Evolutionary conservation across 2,113 vertebrate genomes (phyloP).

Genomic region (Grammatotria lemairii): DNA sequence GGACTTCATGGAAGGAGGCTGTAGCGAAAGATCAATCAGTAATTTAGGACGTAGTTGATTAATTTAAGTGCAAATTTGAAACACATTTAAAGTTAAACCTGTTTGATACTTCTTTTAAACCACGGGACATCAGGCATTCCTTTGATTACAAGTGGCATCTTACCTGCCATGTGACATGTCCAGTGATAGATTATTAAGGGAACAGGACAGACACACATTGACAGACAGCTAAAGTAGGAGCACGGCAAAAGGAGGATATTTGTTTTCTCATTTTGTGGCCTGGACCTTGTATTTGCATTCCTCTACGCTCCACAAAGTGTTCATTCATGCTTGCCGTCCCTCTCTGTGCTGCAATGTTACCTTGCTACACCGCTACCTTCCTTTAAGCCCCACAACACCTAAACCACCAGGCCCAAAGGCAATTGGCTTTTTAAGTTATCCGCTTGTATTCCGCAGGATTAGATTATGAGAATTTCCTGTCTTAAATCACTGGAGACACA

Average conservation of each 20-base stretch:
- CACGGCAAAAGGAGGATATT: slow-evolving; percentile 60
- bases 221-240: slow-evolving; percentile 54
- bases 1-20: not conserved
- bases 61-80: not conserved
- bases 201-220: slow-evolving; percentile 30
- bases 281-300: slow-evolving; percentile 65
- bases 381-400: not conserved
- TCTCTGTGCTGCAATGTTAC: slow-evolving; percentile 13
- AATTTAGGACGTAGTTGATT: not conserved
- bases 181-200: slow-evolving; percentile 16
- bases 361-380: slow-evolving; percentile 5
- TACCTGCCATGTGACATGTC: slow-evolving; percentile 8
- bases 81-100: not conserved
- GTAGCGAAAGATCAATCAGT: not conserved
- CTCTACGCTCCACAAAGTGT: slow-evolving; percentile 51
- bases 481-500: not conserved
- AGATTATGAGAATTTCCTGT: slow-evolving; percentile 5
- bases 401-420: slow-evolving; percentile 34
- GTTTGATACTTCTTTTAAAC: not conserved
- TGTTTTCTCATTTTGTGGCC: slow-evolving; percentile 70
- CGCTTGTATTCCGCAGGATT: slow-evolving; percentile 13
- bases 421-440: slow-evolving; percentile 35
- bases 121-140: not conserved
- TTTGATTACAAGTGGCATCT: not conserved
- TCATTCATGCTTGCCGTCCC: slow-evolving; percentile 55